Evolutionary conservation across 2,113 vertebrate species (phyloP).

Genomic region (Tamias sibiricus): DNA sequence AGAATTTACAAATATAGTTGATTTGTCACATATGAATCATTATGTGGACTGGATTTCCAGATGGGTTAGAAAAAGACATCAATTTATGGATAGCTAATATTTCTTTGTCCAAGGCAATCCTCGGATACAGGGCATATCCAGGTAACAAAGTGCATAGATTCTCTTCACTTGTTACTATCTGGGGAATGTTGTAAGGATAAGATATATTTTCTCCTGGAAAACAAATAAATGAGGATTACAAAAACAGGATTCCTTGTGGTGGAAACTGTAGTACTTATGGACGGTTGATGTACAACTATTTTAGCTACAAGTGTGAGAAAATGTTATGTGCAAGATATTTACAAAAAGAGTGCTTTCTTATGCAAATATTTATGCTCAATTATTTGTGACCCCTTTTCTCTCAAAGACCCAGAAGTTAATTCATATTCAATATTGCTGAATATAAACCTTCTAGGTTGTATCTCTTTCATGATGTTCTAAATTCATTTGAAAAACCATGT

Average conservation of each 20-base stretch:
- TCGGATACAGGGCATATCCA: background rate
- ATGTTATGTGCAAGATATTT: background rate
- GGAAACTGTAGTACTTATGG: background rate
- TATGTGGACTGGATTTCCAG: too few relatives aligned
- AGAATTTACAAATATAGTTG: background rate
- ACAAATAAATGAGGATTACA: background rate
- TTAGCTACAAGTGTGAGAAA: background rate
- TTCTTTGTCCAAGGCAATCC: too few relatives aligned
- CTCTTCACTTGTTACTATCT: background rate
- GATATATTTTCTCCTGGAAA: conserved; percentile 17
- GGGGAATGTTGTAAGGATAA: background rate
- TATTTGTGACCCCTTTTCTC: background rate
- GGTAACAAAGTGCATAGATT: background rate
- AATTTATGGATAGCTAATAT: too few relatives aligned
- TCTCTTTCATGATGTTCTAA: background rate
- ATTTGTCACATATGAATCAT: background rate
- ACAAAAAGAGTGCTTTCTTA: background rate
- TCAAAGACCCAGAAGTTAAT: background rate
- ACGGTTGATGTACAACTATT: background rate
- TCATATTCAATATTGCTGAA: background rate
- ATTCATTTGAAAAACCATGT: background rate
- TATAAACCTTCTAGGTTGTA: too few relatives aligned
- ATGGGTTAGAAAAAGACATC: too few relatives aligned
- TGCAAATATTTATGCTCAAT: background rate
- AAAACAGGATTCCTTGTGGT: background rate